Base-by-base conservation (phyloP, 2,888 invertebrate species). In the Clunio marinus region DNA sequence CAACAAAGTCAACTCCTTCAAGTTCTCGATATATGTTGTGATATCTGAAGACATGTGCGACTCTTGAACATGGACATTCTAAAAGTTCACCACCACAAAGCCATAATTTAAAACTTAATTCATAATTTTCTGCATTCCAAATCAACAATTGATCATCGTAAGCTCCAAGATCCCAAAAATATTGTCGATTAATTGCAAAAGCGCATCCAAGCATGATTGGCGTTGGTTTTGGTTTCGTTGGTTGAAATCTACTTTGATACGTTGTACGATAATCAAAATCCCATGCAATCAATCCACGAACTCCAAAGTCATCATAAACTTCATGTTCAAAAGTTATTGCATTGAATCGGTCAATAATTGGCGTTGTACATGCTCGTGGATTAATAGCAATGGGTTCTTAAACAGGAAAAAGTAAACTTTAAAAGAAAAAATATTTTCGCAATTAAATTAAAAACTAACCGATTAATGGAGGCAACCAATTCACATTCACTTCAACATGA, bases 31-130 rank as follows among this genome's bases (percentile, higher is more conserved):
- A n/a, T n/a, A n/a, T n/a, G n/a, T n/a, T n/a, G n/a, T n/a, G n/a
- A n/a, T n/a, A n/a, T n/a, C 28, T 60, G 25, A n/a, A 32, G 10
- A 41, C 27, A 27, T 68, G 68, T 1, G 68, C 57, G 10, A 96
- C 91, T 72, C 95, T 84, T 0, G 95, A 93, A 75, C 96, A 96
- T 1, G 96, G 93, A n/a, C 91, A 90, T 80, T 96, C 96, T 70
- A 89, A 81, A 89, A 96, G 88, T 72, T 86, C 84, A 0, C 96
- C 96, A n/a, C 93, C 93, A 77, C 96, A 96, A 80, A 95, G 94
- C 96, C 96, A 96, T 66, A 96, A 87, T 84, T 96, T 96, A 75
- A 97, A 97, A 70, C 96, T 96, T n/a, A 97, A 82, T 75, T 97
- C 97, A 75, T 96, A 97, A 77, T 97, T 96, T 77, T 97, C 97